A percentile compares a stretch with the other conserved stretches of the same genome.
Evolutionary conservation across 1,140 invertebrate genomes (phyloP).

Genomic region (Micrasema minimum): DNA sequence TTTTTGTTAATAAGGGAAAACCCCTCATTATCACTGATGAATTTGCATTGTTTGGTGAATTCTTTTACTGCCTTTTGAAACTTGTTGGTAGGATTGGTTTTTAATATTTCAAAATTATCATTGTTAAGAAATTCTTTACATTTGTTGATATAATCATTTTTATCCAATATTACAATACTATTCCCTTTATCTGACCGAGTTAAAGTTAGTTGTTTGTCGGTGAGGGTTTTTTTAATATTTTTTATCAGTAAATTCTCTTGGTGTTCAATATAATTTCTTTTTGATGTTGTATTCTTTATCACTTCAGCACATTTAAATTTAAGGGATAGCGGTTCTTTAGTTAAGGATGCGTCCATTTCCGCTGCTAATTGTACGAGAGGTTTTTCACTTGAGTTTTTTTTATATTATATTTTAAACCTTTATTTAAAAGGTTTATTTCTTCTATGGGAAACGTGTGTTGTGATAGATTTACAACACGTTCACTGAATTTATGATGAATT

Average conservation of each 20-base stretch:
- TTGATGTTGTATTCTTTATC: background rate
- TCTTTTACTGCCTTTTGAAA: background rate
- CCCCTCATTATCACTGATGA: background rate
- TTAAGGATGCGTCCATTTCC: background rate
- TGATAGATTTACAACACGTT: too few relatives aligned
- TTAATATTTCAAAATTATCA: conserved; percentile 2
- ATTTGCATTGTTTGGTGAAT: background rate
- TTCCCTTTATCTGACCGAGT: conserved; percentile 1
- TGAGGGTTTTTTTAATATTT: background rate
- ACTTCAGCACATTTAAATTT: background rate
- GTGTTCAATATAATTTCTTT: background rate
- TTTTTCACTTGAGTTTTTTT: too few relatives aligned
- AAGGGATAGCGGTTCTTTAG: background rate
- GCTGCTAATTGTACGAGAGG: too few relatives aligned
- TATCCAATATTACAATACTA: conserved; percentile 1
- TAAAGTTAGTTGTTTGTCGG: background rate
- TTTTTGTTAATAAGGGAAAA: too few relatives aligned
- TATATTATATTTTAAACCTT: too few relatives aligned
- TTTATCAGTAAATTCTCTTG: background rate
- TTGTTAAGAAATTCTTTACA: conserved; percentile 7
- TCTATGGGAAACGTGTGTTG: too few relatives aligned
- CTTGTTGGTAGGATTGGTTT: background rate
- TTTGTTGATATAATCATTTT: background rate
- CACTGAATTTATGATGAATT: too few relatives aligned
- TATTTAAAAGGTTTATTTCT: too few relatives aligned